Percentiles rank a stretch among this genome's conserved stretches.
These are phyloP conservation scores for Sorex fumeus DNA, from an alignment of 2,113 vertebrate genomes.

Conservation along the genomic window DNA sequence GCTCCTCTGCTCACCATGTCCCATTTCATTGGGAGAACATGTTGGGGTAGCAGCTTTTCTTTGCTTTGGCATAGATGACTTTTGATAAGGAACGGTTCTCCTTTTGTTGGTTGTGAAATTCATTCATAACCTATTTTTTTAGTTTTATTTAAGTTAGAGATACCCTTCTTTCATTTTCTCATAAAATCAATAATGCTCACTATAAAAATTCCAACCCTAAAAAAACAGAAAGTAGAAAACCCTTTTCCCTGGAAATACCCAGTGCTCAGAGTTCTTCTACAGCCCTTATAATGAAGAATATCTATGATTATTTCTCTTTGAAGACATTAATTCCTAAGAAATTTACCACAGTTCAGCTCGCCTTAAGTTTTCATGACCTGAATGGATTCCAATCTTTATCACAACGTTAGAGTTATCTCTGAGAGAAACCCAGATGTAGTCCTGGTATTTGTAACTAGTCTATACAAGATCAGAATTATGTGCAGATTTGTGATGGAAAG, in stretches of 20 bases:
- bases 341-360: conserved; percentile 44
- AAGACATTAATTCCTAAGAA: conserved; percentile 50
- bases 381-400: conserved; percentile 30
- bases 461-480: conserved; percentile 23
- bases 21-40: background rate
- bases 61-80: conserved; percentile 21
- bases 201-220: conserved; percentile 33
- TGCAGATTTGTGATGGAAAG: conserved; percentile 69
- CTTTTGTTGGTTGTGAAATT: conserved; percentile 9
- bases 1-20: too few relatives aligned
- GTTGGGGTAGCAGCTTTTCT: conserved; percentile 22
- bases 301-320: conserved; percentile 21
- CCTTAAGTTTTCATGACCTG: conserved; percentile 51
- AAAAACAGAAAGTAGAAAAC: conserved; percentile 45
- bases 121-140: conserved; percentile 35
- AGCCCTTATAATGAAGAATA: background rate
- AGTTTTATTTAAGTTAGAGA: conserved; percentile 53
- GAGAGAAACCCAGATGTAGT: conserved; percentile 48
- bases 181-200: conserved; percentile 37
- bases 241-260: background rate
- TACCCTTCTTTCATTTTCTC: conserved; percentile 32
- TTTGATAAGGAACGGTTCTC: conserved; percentile 18
- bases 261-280: conserved; percentile 14
- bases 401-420: conserved; percentile 46
- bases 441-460: conserved; percentile 32